Percentiles rank a stretch among this genome's conserved stretches.
phyloP scores from a whole-genome alignment of 2,888 invertebrate genomes.

The Cantharis rufa region DNA sequence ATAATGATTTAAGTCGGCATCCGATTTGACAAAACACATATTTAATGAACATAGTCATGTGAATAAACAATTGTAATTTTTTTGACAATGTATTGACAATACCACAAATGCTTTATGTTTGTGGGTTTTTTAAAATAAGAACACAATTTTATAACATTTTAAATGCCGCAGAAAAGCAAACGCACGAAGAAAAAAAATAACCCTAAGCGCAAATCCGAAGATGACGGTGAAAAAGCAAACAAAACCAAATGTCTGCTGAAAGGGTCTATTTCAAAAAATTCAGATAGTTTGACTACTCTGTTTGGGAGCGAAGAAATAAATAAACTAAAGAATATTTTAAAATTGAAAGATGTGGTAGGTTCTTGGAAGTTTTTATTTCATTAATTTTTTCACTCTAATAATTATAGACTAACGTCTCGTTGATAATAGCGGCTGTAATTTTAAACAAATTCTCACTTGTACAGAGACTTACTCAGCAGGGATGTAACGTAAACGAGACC shows the following conservation, averaged over 20 bases:
- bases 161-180: constrained; percentile 39
- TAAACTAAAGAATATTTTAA: constrained; percentile 44
- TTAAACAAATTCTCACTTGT: constrained; percentile 49
- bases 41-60: not conserved
- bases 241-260: constrained; percentile 11
- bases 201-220: constrained; percentile 20
- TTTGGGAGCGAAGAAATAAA: constrained; percentile 46
- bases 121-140: constrained; percentile 8
- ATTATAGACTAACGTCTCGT: constrained; percentile 30
- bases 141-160: constrained; percentile 14
- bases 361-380: not conserved
- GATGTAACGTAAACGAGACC: constrained; percentile 45
- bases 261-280: constrained; percentile 7
- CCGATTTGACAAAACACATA: not conserved
- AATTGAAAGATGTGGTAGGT: constrained; percentile 49
- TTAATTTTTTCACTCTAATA: not conserved
- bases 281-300: constrained; percentile 36
- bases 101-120: constrained; percentile 20
- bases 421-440: constrained; percentile 48
- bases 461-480: constrained; percentile 47
- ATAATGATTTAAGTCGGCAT: no score
- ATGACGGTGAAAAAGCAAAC: constrained; percentile 16
- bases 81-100: constrained; percentile 12
- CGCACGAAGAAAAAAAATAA: constrained; percentile 35
- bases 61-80: not conserved